phyloP scores from a whole-genome alignment of 2,113 vertebrate genomes.

The Sarotherodon lohbergeri region DNA sequence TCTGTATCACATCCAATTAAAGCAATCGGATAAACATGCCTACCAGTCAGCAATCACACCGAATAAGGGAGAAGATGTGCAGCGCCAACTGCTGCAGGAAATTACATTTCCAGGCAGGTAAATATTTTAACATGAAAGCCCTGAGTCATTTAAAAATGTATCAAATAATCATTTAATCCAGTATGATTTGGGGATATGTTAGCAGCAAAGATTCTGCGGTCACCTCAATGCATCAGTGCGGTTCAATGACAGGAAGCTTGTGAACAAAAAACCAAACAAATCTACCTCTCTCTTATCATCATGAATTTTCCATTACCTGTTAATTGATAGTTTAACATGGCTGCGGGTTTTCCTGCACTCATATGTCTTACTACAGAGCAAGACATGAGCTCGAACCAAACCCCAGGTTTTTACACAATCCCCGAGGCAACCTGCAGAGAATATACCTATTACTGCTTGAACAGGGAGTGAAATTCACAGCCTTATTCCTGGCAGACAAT shows the following conservation, averaged over 20 bases:
- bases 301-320: not conserved
- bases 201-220: not conserved
- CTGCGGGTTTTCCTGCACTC: not conserved
- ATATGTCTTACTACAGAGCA: not conserved
- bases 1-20: conserved; percentile 46
- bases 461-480: conserved; percentile 17
- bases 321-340: not conserved
- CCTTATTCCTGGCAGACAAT: conserved; percentile 44
- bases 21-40: conserved; percentile 23
- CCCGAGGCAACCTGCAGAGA: not conserved
- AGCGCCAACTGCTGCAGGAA: not conserved
- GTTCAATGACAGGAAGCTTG: not conserved
- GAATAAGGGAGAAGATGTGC: conserved; percentile 10
- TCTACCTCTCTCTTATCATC: not conserved
- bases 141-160: not conserved
- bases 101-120: conserved; percentile 7
- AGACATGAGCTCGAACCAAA: not conserved
- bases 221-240: not conserved
- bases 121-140: conserved; percentile 15
- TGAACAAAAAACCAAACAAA: not conserved
- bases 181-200: not conserved
- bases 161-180: conserved; percentile 4
- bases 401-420: not conserved
- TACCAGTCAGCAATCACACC: conserved; percentile 10
- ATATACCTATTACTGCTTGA: conserved; percentile 24